Evolutionary conservation across 2,113 vertebrate genomes (phyloP).

Genomic region (Nibea coibor): DNA sequence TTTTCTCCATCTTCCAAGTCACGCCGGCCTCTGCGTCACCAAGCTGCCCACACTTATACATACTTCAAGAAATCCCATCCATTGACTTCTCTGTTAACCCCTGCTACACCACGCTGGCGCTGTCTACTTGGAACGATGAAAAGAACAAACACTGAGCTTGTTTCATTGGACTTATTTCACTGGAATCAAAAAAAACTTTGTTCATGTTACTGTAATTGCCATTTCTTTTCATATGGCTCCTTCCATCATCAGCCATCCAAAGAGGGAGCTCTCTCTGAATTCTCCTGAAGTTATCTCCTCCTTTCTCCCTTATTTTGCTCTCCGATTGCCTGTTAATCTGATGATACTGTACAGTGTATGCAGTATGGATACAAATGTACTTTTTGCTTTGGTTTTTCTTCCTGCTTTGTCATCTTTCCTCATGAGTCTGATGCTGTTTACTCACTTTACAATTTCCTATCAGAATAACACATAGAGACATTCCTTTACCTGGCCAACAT

Average conservation of each 20-base stretch:
- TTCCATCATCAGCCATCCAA: background rate
- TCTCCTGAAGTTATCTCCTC: background rate
- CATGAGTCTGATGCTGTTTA: background rate
- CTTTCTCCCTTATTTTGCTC: background rate
- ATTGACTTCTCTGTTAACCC: background rate
- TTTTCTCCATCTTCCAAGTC: background rate
- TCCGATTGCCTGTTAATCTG: background rate
- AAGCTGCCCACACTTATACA: background rate
- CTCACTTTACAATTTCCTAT: background rate
- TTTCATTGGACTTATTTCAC: background rate
- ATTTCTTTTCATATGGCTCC: background rate
- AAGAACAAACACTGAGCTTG: background rate
- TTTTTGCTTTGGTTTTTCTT: background rate
- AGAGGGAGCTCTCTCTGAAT: background rate
- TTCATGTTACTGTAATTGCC: background rate
- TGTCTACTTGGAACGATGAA: background rate
- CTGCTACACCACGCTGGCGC: background rate
- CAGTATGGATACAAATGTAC: background rate
- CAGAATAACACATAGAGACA: background rate
- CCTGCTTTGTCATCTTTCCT: too few relatives aligned
- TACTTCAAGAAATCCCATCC: background rate
- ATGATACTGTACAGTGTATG: background rate
- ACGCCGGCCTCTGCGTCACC: background rate
- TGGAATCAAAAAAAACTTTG: conserved; percentile 1
- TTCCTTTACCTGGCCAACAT: background rate